Conservation (phyloP, 1,140 invertebrate genomes). For the Paraescarpia echinospica region DNA sequence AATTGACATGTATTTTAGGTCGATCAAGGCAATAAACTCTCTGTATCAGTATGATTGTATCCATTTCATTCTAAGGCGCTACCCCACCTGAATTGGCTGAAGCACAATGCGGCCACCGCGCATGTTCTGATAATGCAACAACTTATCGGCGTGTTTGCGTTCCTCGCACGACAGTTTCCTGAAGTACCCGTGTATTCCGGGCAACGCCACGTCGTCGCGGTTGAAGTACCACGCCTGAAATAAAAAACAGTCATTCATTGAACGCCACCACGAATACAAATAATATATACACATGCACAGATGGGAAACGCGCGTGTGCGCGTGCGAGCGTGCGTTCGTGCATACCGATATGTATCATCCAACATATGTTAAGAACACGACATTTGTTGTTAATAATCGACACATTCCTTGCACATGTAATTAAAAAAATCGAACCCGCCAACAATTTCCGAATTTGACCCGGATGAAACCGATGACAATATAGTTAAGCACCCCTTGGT, state of each 20-base stretch:
- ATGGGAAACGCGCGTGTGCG: no score
- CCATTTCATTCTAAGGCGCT: no score
- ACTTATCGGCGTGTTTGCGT: conserved; percentile 71
- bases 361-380: not conserved
- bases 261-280: not conserved
- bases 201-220: conserved; percentile 76
- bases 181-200: conserved; percentile 73
- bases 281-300: no score
- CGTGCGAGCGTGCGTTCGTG: no score
- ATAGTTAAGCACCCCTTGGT: not conserved
- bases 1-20: no score
- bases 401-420: not conserved
- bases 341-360: not conserved
- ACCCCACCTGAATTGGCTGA: conserved; percentile 42
- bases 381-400: no score
- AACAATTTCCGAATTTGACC: not conserved
- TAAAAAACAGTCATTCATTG: not conserved
- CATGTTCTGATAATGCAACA: conserved; percentile 80
- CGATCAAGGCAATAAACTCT: no score
- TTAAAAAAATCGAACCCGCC: not conserved
- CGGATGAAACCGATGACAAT: not conserved
- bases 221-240: conserved; percentile 75
- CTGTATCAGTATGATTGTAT: no score
- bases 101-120: conserved; percentile 73
- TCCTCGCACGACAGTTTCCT: conserved; percentile 75